Conservation (phyloP, 1,140 invertebrate genomes). For the Ceratitis capitata region DNA sequence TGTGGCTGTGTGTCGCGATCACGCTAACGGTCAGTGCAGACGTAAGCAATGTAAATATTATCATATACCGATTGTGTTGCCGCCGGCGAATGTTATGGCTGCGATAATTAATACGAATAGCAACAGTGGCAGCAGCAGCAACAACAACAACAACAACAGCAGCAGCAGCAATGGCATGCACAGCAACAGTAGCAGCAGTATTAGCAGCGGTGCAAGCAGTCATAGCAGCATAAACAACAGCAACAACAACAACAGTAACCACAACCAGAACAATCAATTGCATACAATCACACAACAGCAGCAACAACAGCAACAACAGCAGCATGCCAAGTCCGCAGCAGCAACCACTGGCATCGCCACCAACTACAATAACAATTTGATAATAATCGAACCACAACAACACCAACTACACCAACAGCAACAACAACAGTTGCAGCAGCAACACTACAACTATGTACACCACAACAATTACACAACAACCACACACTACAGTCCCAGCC, state of each 20-base stretch:
- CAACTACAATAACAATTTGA: conserved; percentile 59
- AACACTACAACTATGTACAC: conserved; percentile 38
- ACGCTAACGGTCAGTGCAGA: conserved; percentile 88
- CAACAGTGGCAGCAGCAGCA: conserved; percentile 48
- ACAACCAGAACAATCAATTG: conserved; percentile 29
- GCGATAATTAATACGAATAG: conserved; percentile 60
- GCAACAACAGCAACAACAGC: conserved; percentile 41
- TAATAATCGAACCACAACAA: conserved; percentile 58
- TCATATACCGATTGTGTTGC: conserved; percentile 87
- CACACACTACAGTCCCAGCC: conserved; percentile 33
- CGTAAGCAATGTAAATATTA: conserved; percentile 93
- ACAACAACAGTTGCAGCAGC: conserved; percentile 26
- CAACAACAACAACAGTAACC: conserved; percentile 38
- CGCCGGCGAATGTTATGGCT: conserved; percentile 72
- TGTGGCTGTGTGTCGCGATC: conserved; percentile 93
- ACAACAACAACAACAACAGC: conserved; percentile 36
- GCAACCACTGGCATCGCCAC: conserved; percentile 45
- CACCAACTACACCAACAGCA: conserved; percentile 15
- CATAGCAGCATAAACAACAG: conserved; percentile 41
- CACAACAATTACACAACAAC: conserved; percentile 44
- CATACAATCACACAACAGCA: conserved; percentile 45
- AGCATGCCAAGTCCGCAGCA: conserved; percentile 37
- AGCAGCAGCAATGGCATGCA: conserved; percentile 38
- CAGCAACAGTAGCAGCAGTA: conserved; percentile 28
- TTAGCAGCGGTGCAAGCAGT: conserved; percentile 21